These are phyloP conservation scores for Umimayanthus kanabou DNA, from an alignment of 92 coral and sea anemone species.

Conservation along the genomic window DNA sequence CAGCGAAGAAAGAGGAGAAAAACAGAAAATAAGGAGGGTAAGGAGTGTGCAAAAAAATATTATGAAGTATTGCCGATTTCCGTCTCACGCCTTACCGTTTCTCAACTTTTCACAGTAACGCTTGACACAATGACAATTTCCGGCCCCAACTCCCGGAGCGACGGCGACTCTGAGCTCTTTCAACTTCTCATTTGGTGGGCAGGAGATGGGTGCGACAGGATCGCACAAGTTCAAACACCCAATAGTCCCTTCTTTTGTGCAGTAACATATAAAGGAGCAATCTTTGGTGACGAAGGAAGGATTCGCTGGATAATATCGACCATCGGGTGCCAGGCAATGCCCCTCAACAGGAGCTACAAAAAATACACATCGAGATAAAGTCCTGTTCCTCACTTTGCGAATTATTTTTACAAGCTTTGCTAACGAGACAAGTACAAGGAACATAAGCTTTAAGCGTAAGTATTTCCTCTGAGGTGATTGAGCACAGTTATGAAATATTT, in stretches of 20 bases:
- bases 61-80: no score
- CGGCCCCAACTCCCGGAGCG: constrained; percentile 3
- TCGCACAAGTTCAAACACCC: constrained; percentile 23
- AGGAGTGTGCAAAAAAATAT: no score
- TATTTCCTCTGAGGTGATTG: no score
- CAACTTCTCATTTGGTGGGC: not conserved
- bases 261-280: constrained; percentile 1
- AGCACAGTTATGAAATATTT: no score
- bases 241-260: not conserved
- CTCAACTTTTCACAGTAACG: no score
- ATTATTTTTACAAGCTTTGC: not conserved
- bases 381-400: no score
- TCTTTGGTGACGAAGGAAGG: constrained; percentile 17
- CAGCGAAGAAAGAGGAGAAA: no score
- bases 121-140: no score
- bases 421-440: not conserved
- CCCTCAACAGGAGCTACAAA: constrained; percentile 19
- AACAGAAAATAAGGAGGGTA: no score
- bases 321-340: constrained; percentile 29
- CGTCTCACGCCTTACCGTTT: no score
- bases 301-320: not conserved
- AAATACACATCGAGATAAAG: not conserved
- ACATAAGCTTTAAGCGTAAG: not conserved
- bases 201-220: not conserved
- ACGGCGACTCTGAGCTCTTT: not conserved